Conservation (phyloP, 2,797 vertebrate species). For the Champsocephalus esox region DNA sequence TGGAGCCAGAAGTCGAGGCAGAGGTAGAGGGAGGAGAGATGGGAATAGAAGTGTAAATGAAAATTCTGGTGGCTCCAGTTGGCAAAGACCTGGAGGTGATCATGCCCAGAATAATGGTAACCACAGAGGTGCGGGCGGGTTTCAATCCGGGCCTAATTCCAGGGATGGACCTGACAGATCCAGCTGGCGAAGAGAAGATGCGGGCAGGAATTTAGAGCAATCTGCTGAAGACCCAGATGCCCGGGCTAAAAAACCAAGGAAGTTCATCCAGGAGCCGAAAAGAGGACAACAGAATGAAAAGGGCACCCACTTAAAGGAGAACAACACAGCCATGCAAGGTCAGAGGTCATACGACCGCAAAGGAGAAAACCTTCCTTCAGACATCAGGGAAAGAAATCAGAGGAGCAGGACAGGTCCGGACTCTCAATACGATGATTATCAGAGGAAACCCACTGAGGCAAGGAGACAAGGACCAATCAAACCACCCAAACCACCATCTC, state of each 20-base stretch:
- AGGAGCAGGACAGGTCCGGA: constrained; percentile 58
- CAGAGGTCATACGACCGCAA: constrained; percentile 40
- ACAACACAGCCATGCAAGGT: constrained; percentile 62
- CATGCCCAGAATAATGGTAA: constrained; percentile 70
- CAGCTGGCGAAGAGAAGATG: constrained; percentile 80
- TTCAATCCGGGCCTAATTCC: constrained; percentile 34
- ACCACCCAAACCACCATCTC: constrained; percentile 69
- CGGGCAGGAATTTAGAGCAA: constrained; percentile 69
- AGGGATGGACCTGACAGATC: constrained; percentile 59
- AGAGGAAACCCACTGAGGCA: constrained; percentile 54
- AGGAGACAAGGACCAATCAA: constrained; percentile 81
- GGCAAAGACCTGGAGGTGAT: constrained; percentile 85
- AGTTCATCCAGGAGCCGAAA: constrained; percentile 81
- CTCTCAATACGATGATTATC: constrained; percentile 41
- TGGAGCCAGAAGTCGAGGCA: constrained; percentile 56
- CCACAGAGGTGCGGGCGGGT: constrained; percentile 21
- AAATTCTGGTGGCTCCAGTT: constrained; percentile 70
- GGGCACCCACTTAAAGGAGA: constrained; percentile 76
- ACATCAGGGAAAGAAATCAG: constrained; percentile 45
- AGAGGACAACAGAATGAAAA: constrained; percentile 83
- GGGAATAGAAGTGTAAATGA: constrained; percentile 59
- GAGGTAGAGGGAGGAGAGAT: constrained; percentile 74
- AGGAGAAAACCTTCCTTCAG: constrained; percentile 43
- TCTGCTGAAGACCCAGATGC: constrained; percentile 83
- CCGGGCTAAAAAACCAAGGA: constrained; percentile 85